These are phyloP conservation scores for Sycophaga agraensis DNA, from an alignment of 1,140 invertebrate species.

Conservation along the genomic window DNA sequence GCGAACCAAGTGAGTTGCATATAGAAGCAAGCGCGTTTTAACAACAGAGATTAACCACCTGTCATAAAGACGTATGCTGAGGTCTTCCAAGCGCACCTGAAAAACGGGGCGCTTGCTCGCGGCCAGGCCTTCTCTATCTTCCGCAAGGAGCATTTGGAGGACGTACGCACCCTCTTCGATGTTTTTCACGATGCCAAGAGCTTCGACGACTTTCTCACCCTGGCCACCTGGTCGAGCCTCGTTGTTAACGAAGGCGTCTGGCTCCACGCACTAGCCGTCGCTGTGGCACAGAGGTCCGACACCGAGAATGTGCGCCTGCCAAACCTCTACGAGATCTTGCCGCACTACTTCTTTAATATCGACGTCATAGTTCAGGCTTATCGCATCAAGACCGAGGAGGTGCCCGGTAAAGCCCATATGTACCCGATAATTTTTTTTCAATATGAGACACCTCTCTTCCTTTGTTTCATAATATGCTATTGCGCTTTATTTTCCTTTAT, in stretches of 20 bases:
- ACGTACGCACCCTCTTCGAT: slow-evolving; percentile 67
- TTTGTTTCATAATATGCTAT: too few species aligned
- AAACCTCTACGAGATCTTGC: slow-evolving; percentile 69
- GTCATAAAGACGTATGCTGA: slow-evolving; percentile 1
- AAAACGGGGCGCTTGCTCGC: slow-evolving; percentile 59
- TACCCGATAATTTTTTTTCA: too few species aligned
- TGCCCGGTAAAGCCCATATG: not conserved
- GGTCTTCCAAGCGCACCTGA: slow-evolving; percentile 30
- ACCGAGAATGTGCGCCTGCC: slow-evolving; percentile 64
- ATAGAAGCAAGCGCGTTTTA: too few species aligned
- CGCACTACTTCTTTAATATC: slow-evolving; percentile 64
- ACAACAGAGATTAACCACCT: too few species aligned
- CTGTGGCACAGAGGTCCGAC: slow-evolving; percentile 64
- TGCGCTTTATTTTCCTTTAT: too few species aligned
- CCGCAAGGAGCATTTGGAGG: slow-evolving; percentile 63
- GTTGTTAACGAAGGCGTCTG: slow-evolving; percentile 67
- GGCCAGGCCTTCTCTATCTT: slow-evolving; percentile 64
- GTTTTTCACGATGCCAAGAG: slow-evolving; percentile 69
- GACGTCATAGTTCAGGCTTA: slow-evolving; percentile 64
- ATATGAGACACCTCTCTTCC: too few species aligned
- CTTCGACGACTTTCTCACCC: slow-evolving; percentile 53
- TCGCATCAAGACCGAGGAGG: slow-evolving; percentile 54
- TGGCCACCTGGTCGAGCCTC: slow-evolving; percentile 62
- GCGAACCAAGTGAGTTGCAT: slow-evolving; percentile 2
- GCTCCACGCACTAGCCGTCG: slow-evolving; percentile 63